Percentiles rank a stretch among this genome's conserved stretches.
Evolutionary conservation across 2,113 vertebrate genomes (phyloP).

Genomic region (Bothrops jararaca): DNA sequence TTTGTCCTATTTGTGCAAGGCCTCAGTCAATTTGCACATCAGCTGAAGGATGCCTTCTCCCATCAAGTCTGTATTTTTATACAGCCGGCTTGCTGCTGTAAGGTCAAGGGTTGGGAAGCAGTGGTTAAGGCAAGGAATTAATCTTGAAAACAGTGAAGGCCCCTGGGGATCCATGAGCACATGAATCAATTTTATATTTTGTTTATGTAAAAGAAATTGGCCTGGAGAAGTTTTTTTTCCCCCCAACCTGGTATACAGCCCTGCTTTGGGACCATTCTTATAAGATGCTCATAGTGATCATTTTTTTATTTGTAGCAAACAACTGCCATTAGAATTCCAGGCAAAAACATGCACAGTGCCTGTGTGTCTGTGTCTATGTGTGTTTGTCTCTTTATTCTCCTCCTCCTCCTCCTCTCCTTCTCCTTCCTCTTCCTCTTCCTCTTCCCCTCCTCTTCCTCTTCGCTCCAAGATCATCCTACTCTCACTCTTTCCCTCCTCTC

Average conservation of each 20-base stretch:
- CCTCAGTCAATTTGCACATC: constrained; percentile 59
- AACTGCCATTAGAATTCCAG: background rate
- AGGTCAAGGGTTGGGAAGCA: constrained; percentile 67
- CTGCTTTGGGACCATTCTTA: constrained; percentile 11
- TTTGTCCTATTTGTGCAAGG: constrained; percentile 55
- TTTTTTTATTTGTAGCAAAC: constrained; percentile 25
- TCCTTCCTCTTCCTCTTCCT: too few relatives aligned
- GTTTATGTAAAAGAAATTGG: constrained; percentile 59
- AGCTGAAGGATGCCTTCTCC: constrained; percentile 61
- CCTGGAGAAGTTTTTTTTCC: constrained; percentile 37
- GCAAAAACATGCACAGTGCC: constrained; percentile 21
- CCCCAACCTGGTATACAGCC: constrained; percentile 24
- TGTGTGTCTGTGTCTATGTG: too few relatives aligned
- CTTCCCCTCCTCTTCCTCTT: too few relatives aligned
- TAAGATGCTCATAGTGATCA: constrained; percentile 7
- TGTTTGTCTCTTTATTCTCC: too few relatives aligned
- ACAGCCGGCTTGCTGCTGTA: constrained; percentile 61
- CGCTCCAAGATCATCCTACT: too few relatives aligned
- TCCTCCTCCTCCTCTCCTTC: too few relatives aligned
- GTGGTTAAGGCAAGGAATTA: constrained; percentile 72
- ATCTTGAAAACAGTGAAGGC: constrained; percentile 68
- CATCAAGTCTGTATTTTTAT: constrained; percentile 66
- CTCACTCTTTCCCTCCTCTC: too few relatives aligned
- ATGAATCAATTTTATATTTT: constrained; percentile 59
- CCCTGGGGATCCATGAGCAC: constrained; percentile 60